Evolutionary conservation across 2,888 invertebrate species (phyloP).

Genomic region (Lasioglossum pauxillum): DNA sequence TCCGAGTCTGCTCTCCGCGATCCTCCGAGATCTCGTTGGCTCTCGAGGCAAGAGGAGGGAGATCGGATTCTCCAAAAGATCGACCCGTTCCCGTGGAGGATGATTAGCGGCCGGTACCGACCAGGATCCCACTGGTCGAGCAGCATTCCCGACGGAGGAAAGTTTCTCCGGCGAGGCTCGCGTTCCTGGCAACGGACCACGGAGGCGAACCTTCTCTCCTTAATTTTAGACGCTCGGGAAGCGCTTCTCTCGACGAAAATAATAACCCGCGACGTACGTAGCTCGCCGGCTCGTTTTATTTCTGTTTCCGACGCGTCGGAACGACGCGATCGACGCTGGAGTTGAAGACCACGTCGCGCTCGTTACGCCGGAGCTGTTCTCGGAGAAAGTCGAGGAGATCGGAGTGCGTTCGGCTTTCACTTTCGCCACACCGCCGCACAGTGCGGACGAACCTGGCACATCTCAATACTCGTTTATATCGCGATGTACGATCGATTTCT

Average conservation of each 20-base stretch:
- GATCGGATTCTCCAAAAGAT: not conserved
- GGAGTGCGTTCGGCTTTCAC: constrained; percentile 54
- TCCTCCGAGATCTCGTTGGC: not conserved
- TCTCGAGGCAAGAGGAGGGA: not conserved
- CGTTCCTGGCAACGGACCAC: not conserved
- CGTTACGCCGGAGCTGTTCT: not conserved
- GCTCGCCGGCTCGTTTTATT: not conserved
- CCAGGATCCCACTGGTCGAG: constrained; percentile 7
- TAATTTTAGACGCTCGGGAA: not conserved
- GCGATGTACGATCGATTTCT: too few relatives aligned
- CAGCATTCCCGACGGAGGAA: constrained; percentile 8
- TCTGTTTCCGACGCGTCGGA: not conserved
- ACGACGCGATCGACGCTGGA: not conserved
- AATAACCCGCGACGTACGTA: not conserved
- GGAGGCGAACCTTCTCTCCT: not conserved
- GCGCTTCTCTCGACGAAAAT: not conserved
- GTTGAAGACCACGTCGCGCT: not conserved
- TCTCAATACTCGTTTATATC: too few relatives aligned
- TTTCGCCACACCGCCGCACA: not conserved
- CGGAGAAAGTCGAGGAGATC: constrained; percentile 50
- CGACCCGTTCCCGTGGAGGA: not conserved
- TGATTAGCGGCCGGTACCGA: not conserved
- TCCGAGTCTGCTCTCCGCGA: not conserved
- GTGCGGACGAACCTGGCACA: not conserved
- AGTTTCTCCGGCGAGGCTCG: constrained; percentile 9